A percentile compares a stretch with the other conserved stretches of the same genome.
These are phyloP conservation scores for Psittacus erithacus DNA, from an alignment of 2,113 vertebrate species.

Conservation along the genomic window DNA sequence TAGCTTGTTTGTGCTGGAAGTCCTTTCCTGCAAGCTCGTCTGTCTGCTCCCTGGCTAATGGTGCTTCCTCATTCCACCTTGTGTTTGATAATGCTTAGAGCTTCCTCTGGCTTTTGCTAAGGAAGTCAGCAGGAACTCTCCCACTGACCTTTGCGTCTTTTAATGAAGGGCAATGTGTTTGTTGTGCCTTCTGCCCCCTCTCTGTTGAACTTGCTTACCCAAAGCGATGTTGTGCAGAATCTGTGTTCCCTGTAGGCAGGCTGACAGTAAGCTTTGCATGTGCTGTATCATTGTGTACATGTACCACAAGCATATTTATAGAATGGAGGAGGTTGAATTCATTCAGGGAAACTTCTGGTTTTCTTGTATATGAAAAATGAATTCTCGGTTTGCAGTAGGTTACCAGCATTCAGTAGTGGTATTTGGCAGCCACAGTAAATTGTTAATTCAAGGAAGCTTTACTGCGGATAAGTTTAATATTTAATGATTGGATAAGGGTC, in stretches of 20 bases:
- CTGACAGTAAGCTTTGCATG: not conserved
- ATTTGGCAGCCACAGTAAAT: not conserved
- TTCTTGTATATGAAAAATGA: accelerated
- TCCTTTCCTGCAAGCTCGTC: not conserved
- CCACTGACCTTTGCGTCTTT: not conserved
- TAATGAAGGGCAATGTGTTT: not conserved
- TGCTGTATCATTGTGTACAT: accelerated
- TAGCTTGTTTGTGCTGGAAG: not conserved
- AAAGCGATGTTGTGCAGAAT: accelerated
- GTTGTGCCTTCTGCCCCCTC: not conserved
- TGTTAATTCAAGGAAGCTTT: not conserved
- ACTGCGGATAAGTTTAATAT: not conserved
- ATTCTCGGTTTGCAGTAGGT: not conserved
- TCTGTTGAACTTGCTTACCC: not conserved
- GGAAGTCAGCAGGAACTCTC: not conserved
- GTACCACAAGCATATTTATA: not conserved
- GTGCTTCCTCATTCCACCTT: not conserved
- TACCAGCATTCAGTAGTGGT: not conserved
- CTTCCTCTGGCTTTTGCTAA: not conserved
- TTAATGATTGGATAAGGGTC: not conserved
- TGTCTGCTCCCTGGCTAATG: not conserved
- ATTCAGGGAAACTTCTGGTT: not conserved
- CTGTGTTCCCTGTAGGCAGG: not conserved
- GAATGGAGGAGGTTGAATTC: not conserved
- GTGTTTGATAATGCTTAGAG: not conserved